These are phyloP conservation scores for Hydropsyche tenuis DNA, from an alignment of 1,140 invertebrate genomes.

Conservation along the genomic window DNA sequence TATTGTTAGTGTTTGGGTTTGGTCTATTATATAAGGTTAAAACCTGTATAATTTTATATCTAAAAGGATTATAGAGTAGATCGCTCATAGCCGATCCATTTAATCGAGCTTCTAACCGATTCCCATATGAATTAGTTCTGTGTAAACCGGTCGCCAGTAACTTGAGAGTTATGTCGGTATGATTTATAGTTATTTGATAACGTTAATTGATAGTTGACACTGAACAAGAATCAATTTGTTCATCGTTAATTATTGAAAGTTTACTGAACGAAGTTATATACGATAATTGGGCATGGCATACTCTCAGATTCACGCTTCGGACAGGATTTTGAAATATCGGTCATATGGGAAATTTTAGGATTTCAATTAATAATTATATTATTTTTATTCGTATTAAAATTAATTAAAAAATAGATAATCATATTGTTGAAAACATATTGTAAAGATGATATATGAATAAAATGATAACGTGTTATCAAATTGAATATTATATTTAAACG, in stretches of 20 bases:
- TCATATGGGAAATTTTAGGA: no score
- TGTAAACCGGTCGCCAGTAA: slow-evolving; percentile 4
- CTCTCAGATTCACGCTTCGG: no score
- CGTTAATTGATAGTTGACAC: slow-evolving; percentile 41
- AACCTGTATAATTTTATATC: not conserved
- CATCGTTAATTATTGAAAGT: slow-evolving; percentile 29
- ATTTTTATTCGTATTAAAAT: no score
- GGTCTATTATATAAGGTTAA: not conserved
- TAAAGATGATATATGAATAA: no score
- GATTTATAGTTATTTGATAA: slow-evolving; percentile 40
- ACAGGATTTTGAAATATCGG: no score
- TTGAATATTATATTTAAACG: not conserved
- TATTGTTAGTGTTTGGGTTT: not conserved
- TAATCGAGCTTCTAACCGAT: not conserved
- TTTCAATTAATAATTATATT: no score
- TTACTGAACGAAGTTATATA: slow-evolving; percentile 20
- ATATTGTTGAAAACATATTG: no score
- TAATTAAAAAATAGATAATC: no score
- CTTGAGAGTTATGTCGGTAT: slow-evolving; percentile 4
- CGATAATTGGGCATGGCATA: no score
- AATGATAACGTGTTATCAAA: not conserved
- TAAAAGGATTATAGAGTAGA: not conserved
- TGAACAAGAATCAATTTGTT: slow-evolving; percentile 41
- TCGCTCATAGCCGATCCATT: not conserved
- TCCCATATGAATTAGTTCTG: slow-evolving; percentile 28